Conservation (phyloP, 2,797 vertebrate genomes). For the Meda fulgida region DNA sequence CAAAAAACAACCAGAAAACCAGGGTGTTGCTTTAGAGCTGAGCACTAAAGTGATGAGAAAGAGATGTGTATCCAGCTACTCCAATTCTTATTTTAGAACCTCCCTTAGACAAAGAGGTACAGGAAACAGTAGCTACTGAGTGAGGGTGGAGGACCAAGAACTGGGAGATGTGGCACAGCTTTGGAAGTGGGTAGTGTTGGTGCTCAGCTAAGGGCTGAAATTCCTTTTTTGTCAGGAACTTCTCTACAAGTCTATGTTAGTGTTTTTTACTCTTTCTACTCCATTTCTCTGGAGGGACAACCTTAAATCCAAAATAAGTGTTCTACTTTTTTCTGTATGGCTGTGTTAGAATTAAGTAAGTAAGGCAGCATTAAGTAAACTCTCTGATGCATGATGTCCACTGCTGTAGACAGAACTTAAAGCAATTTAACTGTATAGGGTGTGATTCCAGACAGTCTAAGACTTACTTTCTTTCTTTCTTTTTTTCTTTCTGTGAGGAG, state of each 20-base stretch:
- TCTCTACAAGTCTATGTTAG: background rate
- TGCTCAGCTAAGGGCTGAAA: background rate
- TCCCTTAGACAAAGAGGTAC: constrained; percentile 86
- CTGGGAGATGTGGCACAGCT: constrained; percentile 30
- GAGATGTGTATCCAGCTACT: constrained; percentile 67
- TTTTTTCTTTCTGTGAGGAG: too few relatives aligned
- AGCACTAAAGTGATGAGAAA: constrained; percentile 59
- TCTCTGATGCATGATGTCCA: background rate
- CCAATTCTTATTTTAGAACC: constrained; percentile 87
- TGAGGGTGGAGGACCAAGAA: constrained; percentile 67
- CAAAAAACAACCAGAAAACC: constrained; percentile 8
- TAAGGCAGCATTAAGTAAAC: background rate
- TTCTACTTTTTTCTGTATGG: background rate
- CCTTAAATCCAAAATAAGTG: background rate
- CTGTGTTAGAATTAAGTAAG: background rate
- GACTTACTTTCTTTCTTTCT: too few relatives aligned
- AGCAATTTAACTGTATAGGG: background rate
- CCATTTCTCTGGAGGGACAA: background rate
- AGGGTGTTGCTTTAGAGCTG: constrained; percentile 11
- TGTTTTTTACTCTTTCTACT: background rate
- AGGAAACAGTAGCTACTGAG: constrained; percentile 87
- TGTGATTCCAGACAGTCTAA: background rate
- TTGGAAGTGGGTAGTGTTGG: constrained; percentile 1
- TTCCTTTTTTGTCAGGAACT: constrained; percentile 16
- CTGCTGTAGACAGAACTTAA: background rate